Conservation (phyloP, 2,113 vertebrate species). For the Orcinus orca region DNA sequence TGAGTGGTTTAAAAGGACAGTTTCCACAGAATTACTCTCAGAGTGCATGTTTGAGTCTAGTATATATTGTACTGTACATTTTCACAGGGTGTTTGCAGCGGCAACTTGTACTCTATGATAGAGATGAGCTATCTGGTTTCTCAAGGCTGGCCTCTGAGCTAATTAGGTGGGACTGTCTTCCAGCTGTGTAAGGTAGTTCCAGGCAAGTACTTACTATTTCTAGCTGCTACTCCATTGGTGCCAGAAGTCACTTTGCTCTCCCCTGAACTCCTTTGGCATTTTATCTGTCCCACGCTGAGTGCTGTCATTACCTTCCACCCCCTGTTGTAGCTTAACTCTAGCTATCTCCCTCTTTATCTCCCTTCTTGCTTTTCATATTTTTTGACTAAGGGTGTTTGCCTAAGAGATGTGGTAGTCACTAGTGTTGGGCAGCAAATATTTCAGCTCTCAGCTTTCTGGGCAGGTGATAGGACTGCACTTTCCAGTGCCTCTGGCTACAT, state of each 20-base stretch:
- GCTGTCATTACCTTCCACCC: neutral
- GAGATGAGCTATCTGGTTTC: neutral
- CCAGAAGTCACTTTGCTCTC: neutral
- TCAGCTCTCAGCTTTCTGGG: neutral
- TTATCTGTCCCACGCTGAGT: neutral
- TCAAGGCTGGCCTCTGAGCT: neutral
- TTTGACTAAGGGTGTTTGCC: neutral
- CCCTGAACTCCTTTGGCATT: neutral
- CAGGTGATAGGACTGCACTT: neutral
- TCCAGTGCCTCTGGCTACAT: neutral
- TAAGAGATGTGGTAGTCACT: neutral
- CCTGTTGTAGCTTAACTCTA: neutral
- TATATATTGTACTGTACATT: neutral
- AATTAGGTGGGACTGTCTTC: neutral
- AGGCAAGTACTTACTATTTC: neutral
- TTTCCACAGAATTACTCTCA: neutral
- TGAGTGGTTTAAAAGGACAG: neutral
- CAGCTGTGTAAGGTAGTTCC: neutral
- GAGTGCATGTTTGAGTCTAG: neutral
- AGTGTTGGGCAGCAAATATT: neutral
- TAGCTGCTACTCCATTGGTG: neutral
- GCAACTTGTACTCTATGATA: neutral
- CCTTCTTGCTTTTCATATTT: neutral
- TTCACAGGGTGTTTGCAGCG: neutral
- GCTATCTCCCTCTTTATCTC: neutral